These are phyloP conservation scores for Gambusia yucatana DNA, from an alignment of 2,797 vertebrate genomes.

Conservation along the genomic window DNA sequence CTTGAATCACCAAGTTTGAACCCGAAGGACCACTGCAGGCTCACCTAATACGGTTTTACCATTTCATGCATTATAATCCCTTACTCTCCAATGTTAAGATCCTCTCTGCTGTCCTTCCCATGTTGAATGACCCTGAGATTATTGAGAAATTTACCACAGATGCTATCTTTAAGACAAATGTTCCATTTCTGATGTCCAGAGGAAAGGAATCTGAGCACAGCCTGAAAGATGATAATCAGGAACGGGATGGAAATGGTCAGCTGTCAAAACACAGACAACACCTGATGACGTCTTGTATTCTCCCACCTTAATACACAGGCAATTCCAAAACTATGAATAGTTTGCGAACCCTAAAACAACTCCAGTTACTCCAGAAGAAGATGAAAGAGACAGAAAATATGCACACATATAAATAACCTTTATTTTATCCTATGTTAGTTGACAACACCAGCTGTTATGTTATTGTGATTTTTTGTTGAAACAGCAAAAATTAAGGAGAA, in stretches of 20 bases:
- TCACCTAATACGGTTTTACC: slow-evolving; percentile 82
- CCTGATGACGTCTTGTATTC: slow-evolving; percentile 78
- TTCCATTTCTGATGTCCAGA: slow-evolving; percentile 83
- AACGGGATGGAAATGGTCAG: slow-evolving; percentile 80
- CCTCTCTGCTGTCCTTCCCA: slow-evolving; percentile 70
- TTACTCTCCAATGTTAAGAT: slow-evolving; percentile 75
- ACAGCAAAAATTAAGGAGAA: background rate
- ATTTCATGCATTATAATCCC: slow-evolving; percentile 89
- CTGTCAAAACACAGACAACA: slow-evolving; percentile 84
- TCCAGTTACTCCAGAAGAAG: background rate
- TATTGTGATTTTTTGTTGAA: background rate
- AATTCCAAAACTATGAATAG: slow-evolving; percentile 62
- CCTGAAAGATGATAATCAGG: slow-evolving; percentile 84
- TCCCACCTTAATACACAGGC: slow-evolving; percentile 71
- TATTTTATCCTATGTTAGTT: background rate
- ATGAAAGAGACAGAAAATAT: background rate
- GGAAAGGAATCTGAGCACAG: slow-evolving; percentile 86
- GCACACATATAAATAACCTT: background rate
- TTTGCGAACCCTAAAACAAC: slow-evolving; percentile 50
- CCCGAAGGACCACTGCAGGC: slow-evolving; percentile 80
- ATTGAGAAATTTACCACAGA: slow-evolving; percentile 90
- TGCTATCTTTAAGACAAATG: slow-evolving; percentile 90
- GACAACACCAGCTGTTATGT: background rate
- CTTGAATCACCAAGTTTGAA: slow-evolving; percentile 88
- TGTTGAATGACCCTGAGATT: slow-evolving; percentile 86